These are phyloP conservation scores for Linnaemya tessellans DNA, from an alignment of 2,888 invertebrate species.

Conservation along the genomic window DNA sequence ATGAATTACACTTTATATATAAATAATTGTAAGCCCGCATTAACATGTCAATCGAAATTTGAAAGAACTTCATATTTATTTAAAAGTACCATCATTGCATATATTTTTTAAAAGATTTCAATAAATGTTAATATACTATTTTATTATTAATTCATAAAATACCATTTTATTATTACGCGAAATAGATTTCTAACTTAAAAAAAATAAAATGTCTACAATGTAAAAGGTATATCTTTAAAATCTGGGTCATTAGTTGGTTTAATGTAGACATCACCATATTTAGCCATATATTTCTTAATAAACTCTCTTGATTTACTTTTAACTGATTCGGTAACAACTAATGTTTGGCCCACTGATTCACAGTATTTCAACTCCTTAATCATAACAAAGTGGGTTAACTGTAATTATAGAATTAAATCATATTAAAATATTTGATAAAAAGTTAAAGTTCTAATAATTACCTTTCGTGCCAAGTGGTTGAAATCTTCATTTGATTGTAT, in stretches of 20 bases:
- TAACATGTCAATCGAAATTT: neutral
- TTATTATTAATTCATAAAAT: conserved; percentile 45
- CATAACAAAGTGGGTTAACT: conserved; percentile 98
- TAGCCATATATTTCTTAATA: conserved; percentile 97
- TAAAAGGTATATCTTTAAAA: conserved; percentile 78
- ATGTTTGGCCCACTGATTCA: conserved; percentile 85
- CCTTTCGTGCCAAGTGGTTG: conserved; percentile 96
- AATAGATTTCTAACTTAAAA: conserved; percentile 36
- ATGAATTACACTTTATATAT: too few species aligned
- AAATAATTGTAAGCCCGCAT: neutral
- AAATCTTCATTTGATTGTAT: conserved; percentile 96
- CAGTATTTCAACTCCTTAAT: conserved; percentile 97
- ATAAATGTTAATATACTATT: neutral
- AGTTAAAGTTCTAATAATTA: conserved; percentile 79
- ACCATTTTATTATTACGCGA: conserved; percentile 28
- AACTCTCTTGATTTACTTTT: conserved; percentile 97
- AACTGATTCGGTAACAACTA: conserved; percentile 85
- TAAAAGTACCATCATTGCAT: conserved; percentile 2
- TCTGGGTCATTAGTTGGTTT: conserved; percentile 78
- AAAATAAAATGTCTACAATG: conserved; percentile 62
- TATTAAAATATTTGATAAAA: neutral
- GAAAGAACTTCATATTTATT: conserved; percentile 9
- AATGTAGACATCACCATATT: conserved; percentile 89
- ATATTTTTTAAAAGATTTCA: conserved; percentile 25
- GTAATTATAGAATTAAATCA: conserved; percentile 76